Percentiles rank a stretch among this genome's conserved stretches.
These are phyloP conservation scores for Xestia rhomboidea DNA, from an alignment of 2,888 invertebrate species.

Conservation along the genomic window DNA sequence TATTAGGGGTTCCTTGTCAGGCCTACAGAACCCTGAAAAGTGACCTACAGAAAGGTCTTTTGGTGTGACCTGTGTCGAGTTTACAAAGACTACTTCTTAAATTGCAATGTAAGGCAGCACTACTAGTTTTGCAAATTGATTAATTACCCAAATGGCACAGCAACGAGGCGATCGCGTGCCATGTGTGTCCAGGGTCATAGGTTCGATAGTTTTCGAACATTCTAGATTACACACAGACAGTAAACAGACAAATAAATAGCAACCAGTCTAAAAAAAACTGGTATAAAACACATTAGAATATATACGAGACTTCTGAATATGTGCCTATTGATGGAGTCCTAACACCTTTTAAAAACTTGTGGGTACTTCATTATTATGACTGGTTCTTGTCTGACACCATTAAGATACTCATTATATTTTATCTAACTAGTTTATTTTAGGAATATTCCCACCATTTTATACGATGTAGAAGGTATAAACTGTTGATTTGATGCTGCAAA, in stretches of 20 bases:
- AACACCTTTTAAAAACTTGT: conserved; percentile 40
- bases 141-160: conserved; percentile 48
- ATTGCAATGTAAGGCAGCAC: conserved; percentile 37
- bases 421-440: conserved; percentile 32
- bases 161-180: conserved; percentile 46
- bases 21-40: no score
- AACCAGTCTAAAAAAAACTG: neutral
- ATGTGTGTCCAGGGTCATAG: conserved; percentile 35
- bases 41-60: neutral
- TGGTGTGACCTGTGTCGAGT: neutral
- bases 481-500: conserved; percentile 39
- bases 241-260: neutral
- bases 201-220: conserved; percentile 37
- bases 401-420: conserved; percentile 40
- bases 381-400: conserved; percentile 46
- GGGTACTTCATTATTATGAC: conserved; percentile 34
- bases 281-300: neutral
- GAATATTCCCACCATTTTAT: conserved; percentile 29
- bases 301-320: conserved; percentile 14
- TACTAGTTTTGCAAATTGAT: conserved; percentile 36
- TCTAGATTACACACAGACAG: conserved; percentile 16
- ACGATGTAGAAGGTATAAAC: conserved; percentile 1
- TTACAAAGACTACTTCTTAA: conserved; percentile 33
- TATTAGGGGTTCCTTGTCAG: no score
- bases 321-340: conserved; percentile 27